A percentile compares a stretch with the other conserved stretches of the same genome.
Conservation (phyloP, 2,888 invertebrate genomes). For the Eupithecia centaureata region DNA sequence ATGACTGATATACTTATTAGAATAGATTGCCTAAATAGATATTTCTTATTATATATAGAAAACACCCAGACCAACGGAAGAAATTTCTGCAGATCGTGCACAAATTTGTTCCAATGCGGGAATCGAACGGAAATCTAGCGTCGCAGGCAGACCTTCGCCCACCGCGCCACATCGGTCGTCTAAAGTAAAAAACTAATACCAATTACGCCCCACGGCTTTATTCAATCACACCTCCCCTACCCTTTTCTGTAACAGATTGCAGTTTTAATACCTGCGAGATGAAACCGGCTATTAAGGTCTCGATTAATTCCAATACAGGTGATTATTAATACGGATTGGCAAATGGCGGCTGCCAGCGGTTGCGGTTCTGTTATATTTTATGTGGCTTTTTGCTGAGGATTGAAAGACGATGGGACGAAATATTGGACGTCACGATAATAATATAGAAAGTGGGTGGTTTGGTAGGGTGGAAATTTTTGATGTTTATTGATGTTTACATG, state of each 20-base stretch:
- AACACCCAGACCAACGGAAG: no score
- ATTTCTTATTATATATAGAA: no score
- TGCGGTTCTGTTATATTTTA: neutral
- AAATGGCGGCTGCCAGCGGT: neutral
- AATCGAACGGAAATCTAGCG: no score
- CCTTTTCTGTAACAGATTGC: conserved; percentile 29
- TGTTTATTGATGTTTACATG: neutral
- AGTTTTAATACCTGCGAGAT: conserved; percentile 27
- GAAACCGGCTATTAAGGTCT: conserved; percentile 22
- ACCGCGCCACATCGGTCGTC: no score
- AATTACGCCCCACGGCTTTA: neutral
- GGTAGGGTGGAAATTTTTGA: no score
- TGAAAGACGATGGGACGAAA: neutral
- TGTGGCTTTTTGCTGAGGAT: neutral
- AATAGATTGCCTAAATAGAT: no score
- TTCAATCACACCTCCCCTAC: neutral
- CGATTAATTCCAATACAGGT: conserved; percentile 35
- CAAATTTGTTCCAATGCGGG: no score
- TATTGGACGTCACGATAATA: no score
- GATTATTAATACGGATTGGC: conserved; percentile 36
- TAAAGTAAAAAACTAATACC: neutral
- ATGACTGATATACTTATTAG: no score
- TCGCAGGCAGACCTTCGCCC: no score
- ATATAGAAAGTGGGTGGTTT: no score
- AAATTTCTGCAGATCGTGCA: no score